A percentile compares a stretch with the other conserved stretches of the same genome.
Conservation (phyloP, 2,888 invertebrate genomes). For the Megastigmus dorsalis region DNA sequence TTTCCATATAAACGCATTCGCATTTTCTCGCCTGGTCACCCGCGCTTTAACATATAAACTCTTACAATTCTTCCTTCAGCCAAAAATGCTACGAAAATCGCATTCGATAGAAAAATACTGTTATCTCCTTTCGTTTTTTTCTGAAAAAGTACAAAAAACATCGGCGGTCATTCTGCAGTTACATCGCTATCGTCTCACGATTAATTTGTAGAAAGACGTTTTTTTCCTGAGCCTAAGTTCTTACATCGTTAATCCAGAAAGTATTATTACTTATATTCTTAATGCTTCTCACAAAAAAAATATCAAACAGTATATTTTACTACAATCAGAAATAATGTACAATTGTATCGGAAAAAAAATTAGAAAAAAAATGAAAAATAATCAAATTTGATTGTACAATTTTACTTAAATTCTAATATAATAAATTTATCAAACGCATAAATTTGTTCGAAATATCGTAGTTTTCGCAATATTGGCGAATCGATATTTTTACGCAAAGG, state of each 20-base stretch:
- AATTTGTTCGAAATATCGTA: neutral
- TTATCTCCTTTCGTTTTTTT: constrained; percentile 6
- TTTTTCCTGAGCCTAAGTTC: constrained; percentile 3
- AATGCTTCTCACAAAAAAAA: neutral
- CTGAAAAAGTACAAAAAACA: constrained; percentile 27
- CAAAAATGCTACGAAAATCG: neutral
- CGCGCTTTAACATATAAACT: neutral
- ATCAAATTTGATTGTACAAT: constrained; percentile 10
- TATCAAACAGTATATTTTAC: neutral
- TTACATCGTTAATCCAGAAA: neutral
- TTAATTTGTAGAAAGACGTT: neutral
- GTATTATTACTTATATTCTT: neutral
- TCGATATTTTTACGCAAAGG: constrained; percentile 6
- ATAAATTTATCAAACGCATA: constrained; percentile 5
- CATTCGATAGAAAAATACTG: constrained; percentile 9
- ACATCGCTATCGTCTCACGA: neutral
- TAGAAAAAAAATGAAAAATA: neutral
- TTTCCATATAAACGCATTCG: neutral
- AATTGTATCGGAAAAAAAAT: constrained; percentile 19
- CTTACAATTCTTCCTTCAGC: neutral
- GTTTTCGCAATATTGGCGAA: neutral
- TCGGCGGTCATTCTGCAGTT: neutral
- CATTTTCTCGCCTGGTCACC: neutral
- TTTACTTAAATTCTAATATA: constrained; percentile 6
- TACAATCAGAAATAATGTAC: constrained; percentile 16